Evolutionary conservation across 2,113 vertebrate species (phyloP), one percentile per base, ranked within the genome.

Genomic region (Excalfactoria chinensis): DNA sequence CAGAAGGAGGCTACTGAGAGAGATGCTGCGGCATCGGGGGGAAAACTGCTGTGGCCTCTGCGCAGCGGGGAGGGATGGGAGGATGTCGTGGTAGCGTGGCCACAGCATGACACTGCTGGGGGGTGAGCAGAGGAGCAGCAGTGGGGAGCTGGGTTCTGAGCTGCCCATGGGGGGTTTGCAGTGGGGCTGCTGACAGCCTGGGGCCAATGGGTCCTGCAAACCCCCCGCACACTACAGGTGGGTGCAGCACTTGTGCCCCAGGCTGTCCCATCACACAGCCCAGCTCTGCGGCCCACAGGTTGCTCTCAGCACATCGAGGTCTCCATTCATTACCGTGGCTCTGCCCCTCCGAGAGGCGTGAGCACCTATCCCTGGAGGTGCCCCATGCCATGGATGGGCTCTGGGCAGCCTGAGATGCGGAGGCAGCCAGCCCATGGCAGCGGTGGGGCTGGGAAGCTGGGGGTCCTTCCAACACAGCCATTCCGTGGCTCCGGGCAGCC

Each of bases 1-100:
- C 81, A 91, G 81, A 13, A 95, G 89, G 84, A 94, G 93, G 71
- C 74, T 70, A 28, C 84, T 89, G 48, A 1, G 56, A 37, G 17
- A 76, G 89, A 25, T 0, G 7, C 9, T 2, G n/a, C 3, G 78
- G 44, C 85, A 51, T 1, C 0, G 1, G 85, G 49, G 60, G 20
- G n/a, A 49, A 78, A 53, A 66, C 19, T 11, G 37, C 75, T 28
- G 37, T 13, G 37, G 60, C 22, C 37, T 49, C 37, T 28, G 35
- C 13, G 13, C 22, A 6, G 30, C 12, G 13, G 30, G 70, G 59
- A 77, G 48, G 26, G 66, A 30, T 76, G 81, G 86, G 75, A 17
- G 28, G 15, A 55, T 9, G 53, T n/a, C 21, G 83, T 0, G 28
- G 53, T 60, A 62, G 64, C 0, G 1, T 1, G 1, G 81, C 8